Conservation (phyloP, 1,140 invertebrate species). For the Steinernema khuongi region DNA sequence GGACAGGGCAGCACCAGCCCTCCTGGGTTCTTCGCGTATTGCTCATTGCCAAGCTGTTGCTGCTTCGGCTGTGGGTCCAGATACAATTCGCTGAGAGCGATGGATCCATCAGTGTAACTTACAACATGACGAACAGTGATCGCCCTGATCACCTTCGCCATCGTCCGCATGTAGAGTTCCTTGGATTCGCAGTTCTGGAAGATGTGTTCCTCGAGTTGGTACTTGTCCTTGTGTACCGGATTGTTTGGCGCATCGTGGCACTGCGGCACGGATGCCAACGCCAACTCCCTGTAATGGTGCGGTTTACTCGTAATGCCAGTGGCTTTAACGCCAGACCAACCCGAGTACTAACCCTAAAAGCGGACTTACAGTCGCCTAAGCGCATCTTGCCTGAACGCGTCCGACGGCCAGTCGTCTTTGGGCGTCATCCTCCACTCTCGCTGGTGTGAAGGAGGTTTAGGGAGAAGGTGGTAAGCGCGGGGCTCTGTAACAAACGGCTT, state of each 20-base stretch:
- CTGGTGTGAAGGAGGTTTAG: background rate
- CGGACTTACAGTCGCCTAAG: conserved; percentile 55
- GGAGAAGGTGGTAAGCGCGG: background rate
- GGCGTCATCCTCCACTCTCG: conserved; percentile 17
- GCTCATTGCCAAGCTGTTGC: too few relatives aligned
- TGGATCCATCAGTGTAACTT: background rate
- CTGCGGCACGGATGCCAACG: conserved; percentile 56
- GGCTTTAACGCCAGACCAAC: too few relatives aligned
- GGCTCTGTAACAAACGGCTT: background rate
- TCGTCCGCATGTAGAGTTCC: conserved; percentile 58
- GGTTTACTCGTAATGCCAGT: background rate
- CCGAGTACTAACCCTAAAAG: conserved; percentile 10
- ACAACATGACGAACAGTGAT: conserved; percentile 32
- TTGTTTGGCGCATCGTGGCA: conserved; percentile 58
- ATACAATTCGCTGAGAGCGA: conserved; percentile 32
- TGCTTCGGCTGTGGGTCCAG: conserved; percentile 56
- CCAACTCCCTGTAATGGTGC: conserved; percentile 50
- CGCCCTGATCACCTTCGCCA: conserved; percentile 57
- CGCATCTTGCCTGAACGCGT: conserved; percentile 55
- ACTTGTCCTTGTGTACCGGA: conserved; percentile 56
- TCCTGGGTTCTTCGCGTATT: too few relatives aligned
- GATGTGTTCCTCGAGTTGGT: conserved; percentile 58
- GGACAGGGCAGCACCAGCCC: too few relatives aligned
- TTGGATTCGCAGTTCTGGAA: conserved; percentile 57
- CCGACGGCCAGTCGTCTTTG: conserved; percentile 58